Base-by-base conservation (phyloP, 2,797 vertebrate genomes). In the Psittacula echo region DNA sequence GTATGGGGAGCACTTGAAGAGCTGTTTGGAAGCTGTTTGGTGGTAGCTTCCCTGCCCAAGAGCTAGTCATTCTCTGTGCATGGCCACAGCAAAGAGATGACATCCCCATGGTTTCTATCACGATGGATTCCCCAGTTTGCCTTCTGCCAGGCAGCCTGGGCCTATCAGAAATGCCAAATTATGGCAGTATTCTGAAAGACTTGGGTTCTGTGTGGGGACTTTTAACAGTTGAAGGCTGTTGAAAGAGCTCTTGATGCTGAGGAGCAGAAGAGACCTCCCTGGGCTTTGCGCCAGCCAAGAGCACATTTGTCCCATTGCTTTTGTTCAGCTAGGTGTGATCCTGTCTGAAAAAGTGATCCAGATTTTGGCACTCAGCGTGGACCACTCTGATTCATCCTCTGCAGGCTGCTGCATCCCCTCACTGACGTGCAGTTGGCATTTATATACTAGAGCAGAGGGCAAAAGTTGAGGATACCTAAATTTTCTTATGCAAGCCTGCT, bases 131-230 rank as follows among this genome's bases (percentile, higher is more conserved):
- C 56, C 39, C 72, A 66, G 39, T 71, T 62, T 62, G 29, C 32
- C 26, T 93, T 60, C 56, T 60, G 44, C 16, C 39, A 61, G 41
- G 24, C 34, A 83, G 11, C 15, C 41, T 66, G 54, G 7, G 16
- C 3, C 1, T 58, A 5, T 30, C 32, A 48, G 30, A 78, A 75
- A 4, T 50, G 11, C 34, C 66, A 75, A 44, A 54, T 39, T 42
- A 26, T 11, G 14, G 24, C 74, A 71, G 13, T 23, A 34, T 29
- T 24, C 27, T 8, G 23, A 70, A 62, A 34, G 27, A 51, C 14
- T 34, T 61, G 53, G 0, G 1, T 42, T 85, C 29, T 87, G 1
- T 51, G 8, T 58, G 29, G 2, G 9, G 1, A 17, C 34, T 58
- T 71, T 19, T 12, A 74, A 6, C 12, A 80, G 10, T 15, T 2